phyloP scores from a whole-genome alignment of 2,797 vertebrate species.

The Helostoma temminkii region DNA sequence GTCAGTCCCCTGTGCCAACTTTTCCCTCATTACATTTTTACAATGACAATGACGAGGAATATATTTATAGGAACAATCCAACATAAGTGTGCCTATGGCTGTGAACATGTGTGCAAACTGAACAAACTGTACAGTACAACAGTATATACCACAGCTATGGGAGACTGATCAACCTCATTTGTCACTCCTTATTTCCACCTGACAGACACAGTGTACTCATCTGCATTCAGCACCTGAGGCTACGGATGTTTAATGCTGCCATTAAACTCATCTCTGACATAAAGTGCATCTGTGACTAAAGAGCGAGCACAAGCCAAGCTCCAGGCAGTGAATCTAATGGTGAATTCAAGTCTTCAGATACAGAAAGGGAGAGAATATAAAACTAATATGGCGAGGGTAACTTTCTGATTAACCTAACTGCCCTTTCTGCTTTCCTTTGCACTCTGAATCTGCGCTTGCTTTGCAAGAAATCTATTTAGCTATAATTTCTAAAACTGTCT shows the following conservation, averaged over 20 bases:
- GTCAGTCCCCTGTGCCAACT: conserved; percentile 38
- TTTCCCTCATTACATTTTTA: conserved; percentile 55
- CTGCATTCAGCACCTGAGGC: conserved; percentile 81
- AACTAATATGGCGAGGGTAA: conserved; percentile 64
- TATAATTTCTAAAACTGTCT: conserved; percentile 20
- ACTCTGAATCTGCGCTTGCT: conserved; percentile 23
- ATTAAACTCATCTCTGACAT: conserved; percentile 81
- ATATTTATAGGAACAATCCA: conserved; percentile 46
- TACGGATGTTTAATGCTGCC: conserved; percentile 77
- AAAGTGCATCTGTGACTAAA: conserved; percentile 83
- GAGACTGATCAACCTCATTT: conserved; percentile 68
- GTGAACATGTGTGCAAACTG: conserved; percentile 12
- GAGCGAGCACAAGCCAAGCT: conserved; percentile 75
- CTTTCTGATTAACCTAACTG: conserved; percentile 71
- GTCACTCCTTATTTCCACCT: conserved; percentile 70
- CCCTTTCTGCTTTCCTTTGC: conserved; percentile 52
- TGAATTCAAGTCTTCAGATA: conserved; percentile 68
- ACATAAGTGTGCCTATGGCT: conserved; percentile 17
- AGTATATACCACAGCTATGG: no score
- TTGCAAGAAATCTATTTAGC: conserved; percentile 4
- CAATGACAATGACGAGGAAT: conserved; percentile 35
- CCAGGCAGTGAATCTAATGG: conserved; percentile 72
- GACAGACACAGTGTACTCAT: conserved; percentile 75
- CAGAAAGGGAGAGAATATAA: conserved; percentile 62
- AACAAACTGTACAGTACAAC: conserved; percentile 32